Base-by-base conservation (phyloP, 2,113 vertebrate species). In the Chascanopsetta lugubris region DNA sequence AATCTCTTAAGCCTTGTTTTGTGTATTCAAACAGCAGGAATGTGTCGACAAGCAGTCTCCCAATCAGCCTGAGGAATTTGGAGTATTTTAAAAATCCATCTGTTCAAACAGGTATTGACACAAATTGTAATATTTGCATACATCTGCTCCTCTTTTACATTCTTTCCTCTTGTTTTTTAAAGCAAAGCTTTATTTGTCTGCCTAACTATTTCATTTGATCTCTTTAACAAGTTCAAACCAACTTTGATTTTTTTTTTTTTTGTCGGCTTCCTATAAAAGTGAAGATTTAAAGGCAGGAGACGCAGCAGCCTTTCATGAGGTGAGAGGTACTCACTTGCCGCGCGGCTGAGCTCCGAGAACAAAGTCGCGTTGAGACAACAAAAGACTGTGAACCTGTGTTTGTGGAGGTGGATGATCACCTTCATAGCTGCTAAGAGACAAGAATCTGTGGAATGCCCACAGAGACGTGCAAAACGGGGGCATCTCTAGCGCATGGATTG, bases 331-430 rank as follows among this genome's bases (percentile, higher is more conserved):
- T 18, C 63, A 61, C 77, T 70, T 15, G 60, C 62, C 40, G 34
- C 18, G 45, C 8, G 3, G 36, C 58, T 30, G 10, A 18, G 53
- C 20, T 40, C 59, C 43, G 21, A 59, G 61, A 73, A 75, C 48
- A 85, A 48, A 81, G 64, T 60, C 62, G 69, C 38, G 72, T 59
- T 61, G 56, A 67, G 15, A 80, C 61, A 79, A 69, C 69, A 42
- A 42, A 59, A 15, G 34, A 38, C 34, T 15, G 34, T 13, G 34
- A 38, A 5, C 34, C 34, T 38, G 4, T 38, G 34, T 11, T 46
- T 51, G 61, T 32, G 48, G 68, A 32, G 26, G 61, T 25, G 32
- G 21, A 56, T 51, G n/a, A 29, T 74, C 74, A 61, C 58, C 38
- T 65, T 26, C 20, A 61, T 9, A 36, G 7, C 8, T 21, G 38